Base-by-base conservation (phyloP, 2,888 invertebrate species). In the Panopea generosa region DNA sequence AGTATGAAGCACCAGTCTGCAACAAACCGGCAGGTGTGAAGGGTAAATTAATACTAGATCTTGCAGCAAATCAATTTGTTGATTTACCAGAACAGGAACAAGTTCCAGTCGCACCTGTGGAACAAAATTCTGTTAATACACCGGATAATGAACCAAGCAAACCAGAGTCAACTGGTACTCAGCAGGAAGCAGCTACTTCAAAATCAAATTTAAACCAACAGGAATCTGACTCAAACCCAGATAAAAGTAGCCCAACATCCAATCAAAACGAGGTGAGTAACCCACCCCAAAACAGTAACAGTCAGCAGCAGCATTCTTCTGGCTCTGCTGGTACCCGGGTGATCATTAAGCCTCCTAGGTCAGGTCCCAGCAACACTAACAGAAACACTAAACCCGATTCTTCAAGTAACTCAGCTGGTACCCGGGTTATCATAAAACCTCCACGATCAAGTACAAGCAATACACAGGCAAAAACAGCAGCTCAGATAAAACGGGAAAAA, bases 1-100 rank as follows among this genome's bases (percentile, higher is more conserved):
- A 86, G 40, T 84, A 88, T 52, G 88, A 91, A 33, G 76, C 91
- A 69, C 92, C 94, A 20, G 81, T 88, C 11, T 95, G 94, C 84
- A 92, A 91, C 18, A 83, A 77, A 2, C 93, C 93, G 3, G 69
- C 63, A 0, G 53, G 79, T 3, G 77, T 92, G 7, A 80, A 85
- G 27, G 91, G 91, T 3, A 84, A 86, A 53, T 79, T 86, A 20
- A 76, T 93, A 16, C 38, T 63, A 0, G 82, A 83, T n/a, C 53
- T 90, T 11, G 49, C 65, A 6, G 66, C 72, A 2, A 40, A 59
- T 50, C 85, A 86, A 18, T 87, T 87, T 75, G 70, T 57, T 2
- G 76, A 83, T 20, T 50, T 40, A 26, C 26, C n/a, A 18, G 24
- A 50, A 29, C 49, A 47, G 24, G 16, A 14, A 18, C 38, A 16